phyloP scores from a whole-genome alignment of 2,888 invertebrate species.

The Trimorus sp. region DNA sequence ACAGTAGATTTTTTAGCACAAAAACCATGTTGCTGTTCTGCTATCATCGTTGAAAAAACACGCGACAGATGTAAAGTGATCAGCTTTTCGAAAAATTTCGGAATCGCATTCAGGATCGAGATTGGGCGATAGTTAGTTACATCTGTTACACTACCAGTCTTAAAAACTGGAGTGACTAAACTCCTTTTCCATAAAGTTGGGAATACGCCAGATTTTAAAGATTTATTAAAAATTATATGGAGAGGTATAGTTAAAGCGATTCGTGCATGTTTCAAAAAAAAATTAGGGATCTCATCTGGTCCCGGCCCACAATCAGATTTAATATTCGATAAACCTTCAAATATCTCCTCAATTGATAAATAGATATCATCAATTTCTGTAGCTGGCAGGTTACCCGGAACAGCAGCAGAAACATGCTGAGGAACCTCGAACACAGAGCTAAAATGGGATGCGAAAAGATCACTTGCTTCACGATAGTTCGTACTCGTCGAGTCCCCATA shows the following conservation, averaged over 20 bases:
- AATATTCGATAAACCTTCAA: constrained; percentile 3
- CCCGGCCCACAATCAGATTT: constrained; percentile 12
- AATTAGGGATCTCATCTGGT: constrained; percentile 37
- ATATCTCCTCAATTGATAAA: constrained; percentile 1
- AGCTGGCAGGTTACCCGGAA: no score
- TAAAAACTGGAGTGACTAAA: constrained; percentile 49
- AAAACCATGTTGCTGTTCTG: constrained; percentile 47
- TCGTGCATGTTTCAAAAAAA: constrained; percentile 30
- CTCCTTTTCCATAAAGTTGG: constrained; percentile 51
- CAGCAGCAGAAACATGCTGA: no score
- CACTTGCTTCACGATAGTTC: neutral
- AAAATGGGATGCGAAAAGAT: neutral
- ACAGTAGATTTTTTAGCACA: constrained; percentile 16
- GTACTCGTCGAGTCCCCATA: neutral
- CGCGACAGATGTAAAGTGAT: neutral
- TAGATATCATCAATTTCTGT: no score
- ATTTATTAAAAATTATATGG: constrained; percentile 36
- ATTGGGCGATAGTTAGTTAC: constrained; percentile 58
- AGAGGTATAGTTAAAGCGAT: constrained; percentile 37
- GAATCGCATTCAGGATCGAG: constrained; percentile 32
- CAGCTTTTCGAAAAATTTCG: constrained; percentile 58
- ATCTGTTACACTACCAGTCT: constrained; percentile 32
- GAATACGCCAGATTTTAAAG: constrained; percentile 35
- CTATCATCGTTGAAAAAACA: neutral
- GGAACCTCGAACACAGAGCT: neutral